Evolutionary conservation across 1,140 invertebrate species (phyloP).

Genomic region (Drosophila nigrodunni): DNA sequence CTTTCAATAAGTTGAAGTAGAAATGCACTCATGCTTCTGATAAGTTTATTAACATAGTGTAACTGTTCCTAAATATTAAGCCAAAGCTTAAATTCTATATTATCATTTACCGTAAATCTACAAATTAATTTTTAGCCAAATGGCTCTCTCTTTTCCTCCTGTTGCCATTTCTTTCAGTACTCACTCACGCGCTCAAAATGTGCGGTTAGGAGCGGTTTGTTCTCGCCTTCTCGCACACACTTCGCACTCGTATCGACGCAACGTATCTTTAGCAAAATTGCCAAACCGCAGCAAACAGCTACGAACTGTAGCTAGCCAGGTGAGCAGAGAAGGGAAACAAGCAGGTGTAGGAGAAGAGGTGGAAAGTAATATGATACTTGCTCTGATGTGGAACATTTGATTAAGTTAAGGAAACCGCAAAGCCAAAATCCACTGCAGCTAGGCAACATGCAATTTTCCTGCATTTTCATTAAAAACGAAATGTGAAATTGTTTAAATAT

Average conservation of each 20-base stretch:
- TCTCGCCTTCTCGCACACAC: constrained; percentile 66
- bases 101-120: neutral
- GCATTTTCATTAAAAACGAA: constrained; percentile 35
- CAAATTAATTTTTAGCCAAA: constrained; percentile 10
- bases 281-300: constrained; percentile 69
- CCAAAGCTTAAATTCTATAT: neutral
- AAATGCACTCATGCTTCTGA: too few species aligned
- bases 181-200: constrained; percentile 37
- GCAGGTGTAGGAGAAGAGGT: constrained; percentile 13
- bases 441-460: constrained; percentile 14
- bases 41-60: too few species aligned
- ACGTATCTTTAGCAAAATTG: constrained; percentile 80
- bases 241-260: constrained; percentile 61
- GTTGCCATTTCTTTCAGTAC: neutral
- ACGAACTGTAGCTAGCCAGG: constrained; percentile 27
- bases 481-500: constrained; percentile 66
- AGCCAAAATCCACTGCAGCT: constrained; percentile 40
- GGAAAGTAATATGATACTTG: constrained; percentile 53
- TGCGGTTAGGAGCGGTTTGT: constrained; percentile 67
- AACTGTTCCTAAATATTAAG: too few species aligned
- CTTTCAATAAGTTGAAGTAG: too few species aligned
- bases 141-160: neutral
- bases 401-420: constrained; percentile 52
- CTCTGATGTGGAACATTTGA: constrained; percentile 54
- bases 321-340: neutral